phyloP scores from a whole-genome alignment of 2,113 vertebrate species.

The Lampris megalopsis region DNA sequence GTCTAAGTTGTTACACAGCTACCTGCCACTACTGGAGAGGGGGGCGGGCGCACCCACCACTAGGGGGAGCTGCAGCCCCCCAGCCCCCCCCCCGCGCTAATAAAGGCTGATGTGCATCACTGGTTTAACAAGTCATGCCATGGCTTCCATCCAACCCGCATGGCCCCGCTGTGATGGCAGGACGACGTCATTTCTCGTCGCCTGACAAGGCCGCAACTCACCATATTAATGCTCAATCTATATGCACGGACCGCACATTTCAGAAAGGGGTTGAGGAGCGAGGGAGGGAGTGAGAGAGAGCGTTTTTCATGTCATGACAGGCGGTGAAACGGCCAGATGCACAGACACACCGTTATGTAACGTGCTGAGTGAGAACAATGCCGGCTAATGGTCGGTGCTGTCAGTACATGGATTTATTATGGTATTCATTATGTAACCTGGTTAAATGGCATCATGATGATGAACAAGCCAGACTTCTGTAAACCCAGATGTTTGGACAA shows the following conservation, averaged over 20 bases:
- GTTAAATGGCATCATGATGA: slow-evolving; percentile 4
- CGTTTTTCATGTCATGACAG: slow-evolving; percentile 51
- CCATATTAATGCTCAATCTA: slow-evolving; percentile 72
- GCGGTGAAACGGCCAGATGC: slow-evolving; percentile 24
- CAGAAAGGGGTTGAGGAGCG: slow-evolving; percentile 7
- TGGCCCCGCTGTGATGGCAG: slow-evolving; percentile 4
- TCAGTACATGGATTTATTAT: slow-evolving; percentile 59
- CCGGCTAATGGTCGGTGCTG: slow-evolving; percentile 47
- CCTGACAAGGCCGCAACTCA: slow-evolving; percentile 46
- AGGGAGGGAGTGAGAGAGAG: background rate
- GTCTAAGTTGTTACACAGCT: too few species aligned
- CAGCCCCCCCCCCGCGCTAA: too few species aligned
- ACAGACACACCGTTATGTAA: slow-evolving; percentile 59
- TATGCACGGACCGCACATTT: slow-evolving; percentile 50
- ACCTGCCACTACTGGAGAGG: too few species aligned
- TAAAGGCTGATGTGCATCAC: background rate
- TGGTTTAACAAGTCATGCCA: background rate
- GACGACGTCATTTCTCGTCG: background rate
- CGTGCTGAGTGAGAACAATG: slow-evolving; percentile 53
- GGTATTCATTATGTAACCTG: slow-evolving; percentile 47
- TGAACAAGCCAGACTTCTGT: slow-evolving; percentile 20
- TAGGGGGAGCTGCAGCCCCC: too few species aligned
- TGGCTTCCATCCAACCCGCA: background rate
- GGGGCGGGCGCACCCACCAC: too few species aligned
- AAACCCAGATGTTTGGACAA: background rate